Evolutionary conservation across 92 coral and sea anemone species (phyloP).

Genomic region (Galaxea fascicularis): DNA sequence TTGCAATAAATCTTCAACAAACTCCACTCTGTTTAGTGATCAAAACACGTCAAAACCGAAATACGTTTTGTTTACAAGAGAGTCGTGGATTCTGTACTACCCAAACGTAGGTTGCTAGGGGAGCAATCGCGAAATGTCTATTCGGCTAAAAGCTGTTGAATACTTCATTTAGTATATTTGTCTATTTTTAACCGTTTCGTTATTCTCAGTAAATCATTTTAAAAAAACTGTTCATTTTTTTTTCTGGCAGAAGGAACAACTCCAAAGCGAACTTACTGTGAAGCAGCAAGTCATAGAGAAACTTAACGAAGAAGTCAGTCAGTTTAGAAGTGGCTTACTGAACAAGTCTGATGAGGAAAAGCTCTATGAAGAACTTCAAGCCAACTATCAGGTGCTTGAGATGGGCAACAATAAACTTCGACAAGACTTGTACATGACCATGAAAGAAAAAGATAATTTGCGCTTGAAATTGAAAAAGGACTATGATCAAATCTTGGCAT

Average conservation of each 20-base stretch:
- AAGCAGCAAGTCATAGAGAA: conserved; percentile 54
- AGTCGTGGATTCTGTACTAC: too few relatives aligned
- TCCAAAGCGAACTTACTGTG: conserved; percentile 57
- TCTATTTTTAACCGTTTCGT: too few relatives aligned
- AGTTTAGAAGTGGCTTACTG: conserved; percentile 59
- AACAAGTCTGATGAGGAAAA: conserved; percentile 72
- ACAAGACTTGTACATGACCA: conserved; percentile 67
- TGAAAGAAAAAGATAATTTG: conserved; percentile 68
- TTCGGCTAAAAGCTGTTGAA: too few relatives aligned
- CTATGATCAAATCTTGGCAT: conserved; percentile 70
- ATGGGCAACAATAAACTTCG: conserved; percentile 73
- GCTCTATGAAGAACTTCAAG: conserved; percentile 64
- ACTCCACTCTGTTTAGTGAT: too few relatives aligned
- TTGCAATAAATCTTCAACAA: too few relatives aligned
- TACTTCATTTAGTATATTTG: too few relatives aligned
- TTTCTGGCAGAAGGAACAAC: conserved; percentile 41
- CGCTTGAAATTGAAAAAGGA: conserved; percentile 80
- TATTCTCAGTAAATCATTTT: too few relatives aligned
- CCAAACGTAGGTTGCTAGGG: too few relatives aligned
- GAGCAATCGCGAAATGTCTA: too few relatives aligned
- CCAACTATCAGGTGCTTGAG: conserved; percentile 51
- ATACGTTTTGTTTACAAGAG: too few relatives aligned
- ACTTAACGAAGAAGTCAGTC: conserved; percentile 67
- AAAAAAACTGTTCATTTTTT: neutral
- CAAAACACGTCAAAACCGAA: too few relatives aligned